These are phyloP conservation scores for Erynnis tages DNA, from an alignment of 2,888 invertebrate species.

Conservation along the genomic window DNA sequence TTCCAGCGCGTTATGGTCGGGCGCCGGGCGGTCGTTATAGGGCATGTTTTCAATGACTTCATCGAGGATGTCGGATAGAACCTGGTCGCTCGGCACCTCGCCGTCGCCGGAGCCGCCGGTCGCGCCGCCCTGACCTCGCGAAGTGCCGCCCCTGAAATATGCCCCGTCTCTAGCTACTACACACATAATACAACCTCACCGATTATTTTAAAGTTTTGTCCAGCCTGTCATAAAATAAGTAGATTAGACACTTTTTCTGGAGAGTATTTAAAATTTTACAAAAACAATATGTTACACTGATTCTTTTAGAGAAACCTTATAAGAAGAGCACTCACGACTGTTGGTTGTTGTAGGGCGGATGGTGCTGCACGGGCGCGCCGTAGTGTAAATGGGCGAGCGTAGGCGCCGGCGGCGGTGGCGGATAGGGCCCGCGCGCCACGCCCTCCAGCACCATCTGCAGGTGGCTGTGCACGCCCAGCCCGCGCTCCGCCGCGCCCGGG, in stretches of 20 bases:
- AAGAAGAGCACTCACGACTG: slow-evolving; percentile 45
- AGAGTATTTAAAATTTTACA: too few species aligned
- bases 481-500: slow-evolving; percentile 29
- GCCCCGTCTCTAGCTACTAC: neutral
- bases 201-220: too few species aligned
- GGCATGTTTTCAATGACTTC: slow-evolving; percentile 91
- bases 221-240: too few species aligned
- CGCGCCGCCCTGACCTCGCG: slow-evolving; percentile 46
- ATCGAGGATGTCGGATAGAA: slow-evolving; percentile 92
- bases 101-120: slow-evolving; percentile 61
- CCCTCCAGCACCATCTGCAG: slow-evolving; percentile 22
- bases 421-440: slow-evolving; percentile 37
- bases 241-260: too few species aligned
- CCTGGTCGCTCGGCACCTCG: slow-evolving; percentile 82
- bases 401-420: slow-evolving; percentile 42
- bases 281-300: too few species aligned
- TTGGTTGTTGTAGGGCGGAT: slow-evolving; percentile 49
- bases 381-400: slow-evolving; percentile 60
- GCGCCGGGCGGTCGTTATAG: slow-evolving; percentile 71
- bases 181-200: neutral
- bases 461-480: slow-evolving; percentile 27
- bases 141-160: slow-evolving; percentile 53
- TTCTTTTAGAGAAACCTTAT: too few species aligned
- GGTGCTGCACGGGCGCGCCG: slow-evolving; percentile 47
- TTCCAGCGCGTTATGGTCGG: slow-evolving; percentile 46